phyloP scores from a whole-genome alignment of 2,888 invertebrate genomes.

The Drosophila mimetica region DNA sequence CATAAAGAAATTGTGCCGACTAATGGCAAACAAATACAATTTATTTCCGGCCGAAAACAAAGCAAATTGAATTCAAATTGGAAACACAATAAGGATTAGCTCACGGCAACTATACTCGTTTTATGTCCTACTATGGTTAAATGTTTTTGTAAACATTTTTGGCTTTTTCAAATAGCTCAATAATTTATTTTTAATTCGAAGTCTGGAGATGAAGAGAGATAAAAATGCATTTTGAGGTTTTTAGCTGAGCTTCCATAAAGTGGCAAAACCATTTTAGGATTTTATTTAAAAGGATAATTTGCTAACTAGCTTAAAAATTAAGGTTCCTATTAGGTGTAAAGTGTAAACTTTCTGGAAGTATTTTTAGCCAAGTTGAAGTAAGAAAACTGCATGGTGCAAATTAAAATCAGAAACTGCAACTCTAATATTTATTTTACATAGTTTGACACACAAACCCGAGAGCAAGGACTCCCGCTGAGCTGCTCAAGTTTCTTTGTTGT shows the following conservation, averaged over 20 bases:
- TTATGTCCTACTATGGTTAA: background rate
- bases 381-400: background rate
- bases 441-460: conserved; percentile 2
- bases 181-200: background rate
- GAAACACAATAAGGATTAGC: conserved; percentile 24
- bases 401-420: conserved; percentile 1
- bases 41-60: conserved; percentile 40
- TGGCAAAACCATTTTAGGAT: background rate
- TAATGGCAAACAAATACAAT: conserved; percentile 46
- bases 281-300: background rate
- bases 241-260: background rate
- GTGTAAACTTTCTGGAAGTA: background rate
- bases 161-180: background rate
- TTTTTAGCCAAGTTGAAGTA: background rate
- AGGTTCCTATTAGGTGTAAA: background rate
- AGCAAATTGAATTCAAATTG: conserved; percentile 39
- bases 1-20: conserved; percentile 22
- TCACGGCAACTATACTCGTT: background rate
- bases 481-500: conserved; percentile 30
- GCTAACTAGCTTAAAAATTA: no score
- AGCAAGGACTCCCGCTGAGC: conserved; percentile 3
- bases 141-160: conserved; percentile 2
- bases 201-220: background rate
- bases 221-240: background rate
- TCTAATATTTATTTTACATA: conserved; percentile 16